phyloP scores from a whole-genome alignment of 2,888 invertebrate species.

The Stictocephala bisonia region DNA sequence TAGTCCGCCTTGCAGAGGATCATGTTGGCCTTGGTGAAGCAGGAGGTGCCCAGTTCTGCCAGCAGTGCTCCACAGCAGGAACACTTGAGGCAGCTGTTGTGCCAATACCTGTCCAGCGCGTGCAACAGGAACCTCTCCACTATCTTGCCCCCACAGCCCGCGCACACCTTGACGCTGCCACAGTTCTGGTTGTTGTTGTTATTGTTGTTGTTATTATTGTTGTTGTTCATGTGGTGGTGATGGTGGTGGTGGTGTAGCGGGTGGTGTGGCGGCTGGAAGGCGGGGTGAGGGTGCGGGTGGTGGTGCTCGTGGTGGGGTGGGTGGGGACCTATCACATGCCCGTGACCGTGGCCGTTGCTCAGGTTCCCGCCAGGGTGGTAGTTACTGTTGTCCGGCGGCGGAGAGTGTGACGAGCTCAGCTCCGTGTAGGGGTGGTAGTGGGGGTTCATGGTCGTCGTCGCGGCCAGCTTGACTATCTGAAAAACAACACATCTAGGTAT shows the following conservation, averaged over 20 bases:
- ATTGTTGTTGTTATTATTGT: constrained; percentile 69
- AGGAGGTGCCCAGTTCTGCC: constrained; percentile 91
- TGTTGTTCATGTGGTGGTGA: constrained; percentile 68
- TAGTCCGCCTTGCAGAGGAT: constrained; percentile 96
- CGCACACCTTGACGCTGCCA: constrained; percentile 68
- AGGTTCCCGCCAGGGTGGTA: constrained; percentile 63
- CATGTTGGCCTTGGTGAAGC: constrained; percentile 93
- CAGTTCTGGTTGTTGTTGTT: constrained; percentile 68
- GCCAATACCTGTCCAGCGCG: constrained; percentile 96
- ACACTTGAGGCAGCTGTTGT: constrained; percentile 95
- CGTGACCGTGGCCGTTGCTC: constrained; percentile 65
- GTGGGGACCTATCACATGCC: constrained; percentile 65
- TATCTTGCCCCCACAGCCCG: constrained; percentile 91
- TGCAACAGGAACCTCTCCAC: constrained; percentile 91
- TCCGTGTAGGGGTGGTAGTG: constrained; percentile 89
- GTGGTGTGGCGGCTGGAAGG: constrained; percentile 62
- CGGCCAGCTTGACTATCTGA: constrained; percentile 84
- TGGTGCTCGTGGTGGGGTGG: constrained; percentile 62
- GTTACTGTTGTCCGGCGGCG: constrained; percentile 74
- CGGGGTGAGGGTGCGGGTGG: constrained; percentile 65
- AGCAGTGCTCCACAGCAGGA: constrained; percentile 89
- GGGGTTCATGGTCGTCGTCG: constrained; percentile 89
- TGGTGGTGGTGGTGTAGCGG: constrained; percentile 70
- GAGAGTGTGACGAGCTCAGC: constrained; percentile 78
- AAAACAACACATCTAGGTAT: constrained; percentile 10